Conservation (phyloP, 2,888 invertebrate genomes). For the Drosophila rubida region DNA sequence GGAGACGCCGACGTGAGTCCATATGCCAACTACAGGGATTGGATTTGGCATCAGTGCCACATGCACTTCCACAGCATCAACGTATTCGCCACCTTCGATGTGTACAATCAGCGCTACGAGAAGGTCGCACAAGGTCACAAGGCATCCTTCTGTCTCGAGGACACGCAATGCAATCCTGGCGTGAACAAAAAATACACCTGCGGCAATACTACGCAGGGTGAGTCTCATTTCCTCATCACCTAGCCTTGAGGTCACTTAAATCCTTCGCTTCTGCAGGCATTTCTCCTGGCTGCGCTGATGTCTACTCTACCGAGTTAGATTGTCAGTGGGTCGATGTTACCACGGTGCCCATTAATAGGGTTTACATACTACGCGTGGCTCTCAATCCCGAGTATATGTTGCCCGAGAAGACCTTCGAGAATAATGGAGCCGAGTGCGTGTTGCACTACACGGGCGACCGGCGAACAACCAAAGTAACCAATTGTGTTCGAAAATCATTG, state of each 20-base stretch:
- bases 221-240: neutral
- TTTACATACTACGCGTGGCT: conserved; percentile 76
- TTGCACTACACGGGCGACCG: conserved; percentile 73
- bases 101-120: conserved; percentile 67
- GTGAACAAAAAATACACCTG: conserved; percentile 64
- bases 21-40: conserved; percentile 79
- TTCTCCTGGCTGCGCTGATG: conserved; percentile 76
- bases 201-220: conserved; percentile 79
- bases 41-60: conserved; percentile 82
- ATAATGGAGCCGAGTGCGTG: conserved; percentile 79
- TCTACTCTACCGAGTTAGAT: conserved; percentile 71
- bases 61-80: conserved; percentile 81
- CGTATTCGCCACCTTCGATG: conserved; percentile 79
- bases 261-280: conserved; percentile 58
- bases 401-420: conserved; percentile 78
- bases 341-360: conserved; percentile 65
- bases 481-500: conserved; percentile 63
- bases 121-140: conserved; percentile 81
- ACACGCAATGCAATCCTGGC: conserved; percentile 68
- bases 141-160: conserved; percentile 81
- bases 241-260: neutral
- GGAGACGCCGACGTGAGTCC: conserved; percentile 80
- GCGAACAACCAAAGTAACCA: conserved; percentile 65
- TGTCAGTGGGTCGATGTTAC: conserved; percentile 83
- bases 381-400: conserved; percentile 79